phyloP scores from a whole-genome alignment of 2,797 vertebrate genomes.

The Sebastes ruberrimus region DNA sequence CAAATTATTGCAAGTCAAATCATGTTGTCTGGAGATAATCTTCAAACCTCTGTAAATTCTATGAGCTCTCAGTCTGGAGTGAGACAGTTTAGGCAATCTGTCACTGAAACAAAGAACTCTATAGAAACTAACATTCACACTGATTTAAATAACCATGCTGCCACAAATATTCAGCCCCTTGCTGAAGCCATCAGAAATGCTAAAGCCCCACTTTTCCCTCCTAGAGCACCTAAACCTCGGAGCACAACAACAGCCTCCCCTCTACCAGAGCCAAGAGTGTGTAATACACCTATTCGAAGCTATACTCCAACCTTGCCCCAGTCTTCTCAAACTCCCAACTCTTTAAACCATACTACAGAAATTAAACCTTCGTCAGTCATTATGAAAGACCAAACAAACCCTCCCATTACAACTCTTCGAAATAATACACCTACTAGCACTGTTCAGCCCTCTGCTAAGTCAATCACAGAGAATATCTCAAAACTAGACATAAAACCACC shows the following conservation, averaged over 20 bases:
- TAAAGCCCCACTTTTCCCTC: slow-evolving; percentile 24
- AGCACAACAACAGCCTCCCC: slow-evolving; percentile 40
- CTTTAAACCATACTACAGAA: slow-evolving; percentile 29
- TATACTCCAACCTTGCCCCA: slow-evolving; percentile 32
- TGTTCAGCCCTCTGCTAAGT: background rate
- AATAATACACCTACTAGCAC: slow-evolving; percentile 7
- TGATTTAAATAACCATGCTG: background rate
- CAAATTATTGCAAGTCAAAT: slow-evolving; percentile 30
- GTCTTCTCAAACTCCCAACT: slow-evolving; percentile 19
- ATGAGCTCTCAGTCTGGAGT: background rate
- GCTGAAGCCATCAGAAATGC: slow-evolving; percentile 20
- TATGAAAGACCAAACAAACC: slow-evolving; percentile 12
- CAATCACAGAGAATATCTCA: slow-evolving; percentile 15
- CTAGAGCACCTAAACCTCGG: slow-evolving; percentile 31
- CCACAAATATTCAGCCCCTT: slow-evolving; percentile 9
- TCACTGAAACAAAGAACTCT: slow-evolving; percentile 22
- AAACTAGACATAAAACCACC: slow-evolving; percentile 28
- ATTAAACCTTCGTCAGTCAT: slow-evolving; percentile 10
- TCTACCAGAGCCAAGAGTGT: slow-evolving; percentile 31
- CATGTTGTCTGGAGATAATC: background rate
- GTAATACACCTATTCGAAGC: slow-evolving; percentile 9
- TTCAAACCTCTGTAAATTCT: background rate
- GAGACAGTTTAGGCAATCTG: slow-evolving; percentile 10
- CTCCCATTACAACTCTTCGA: background rate
- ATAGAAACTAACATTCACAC: slow-evolving; percentile 19